A percentile compares a stretch with the other conserved stretches of the same genome.
These are phyloP conservation scores for Aphidoletes aphidimyza DNA, from an alignment of 2,888 invertebrate genomes.

Conservation along the genomic window DNA sequence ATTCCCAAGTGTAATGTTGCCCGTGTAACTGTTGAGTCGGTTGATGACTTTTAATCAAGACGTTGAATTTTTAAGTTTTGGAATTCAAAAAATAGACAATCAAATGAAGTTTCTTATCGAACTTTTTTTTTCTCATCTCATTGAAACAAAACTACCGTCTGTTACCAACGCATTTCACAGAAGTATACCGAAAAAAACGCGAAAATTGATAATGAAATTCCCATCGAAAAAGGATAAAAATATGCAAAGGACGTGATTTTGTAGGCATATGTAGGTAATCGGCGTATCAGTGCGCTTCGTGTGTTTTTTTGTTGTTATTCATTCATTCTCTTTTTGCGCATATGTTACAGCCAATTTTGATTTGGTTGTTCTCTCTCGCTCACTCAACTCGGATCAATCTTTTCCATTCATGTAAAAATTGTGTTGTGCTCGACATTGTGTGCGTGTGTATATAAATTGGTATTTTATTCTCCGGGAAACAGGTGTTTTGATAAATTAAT, in stretches of 20 bases:
- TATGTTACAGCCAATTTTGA: slow-evolving; percentile 16
- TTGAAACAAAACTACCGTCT: too few relatives aligned
- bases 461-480: slow-evolving; percentile 53
- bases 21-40: too few relatives aligned
- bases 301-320: not conserved
- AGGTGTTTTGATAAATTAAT: slow-evolving; percentile 56
- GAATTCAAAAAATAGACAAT: too few relatives aligned
- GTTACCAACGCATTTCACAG: too few relatives aligned
- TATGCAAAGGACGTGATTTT: slow-evolving; percentile 26
- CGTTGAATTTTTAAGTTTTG: too few relatives aligned
- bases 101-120: too few relatives aligned
- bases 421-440: too few relatives aligned
- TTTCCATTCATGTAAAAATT: slow-evolving; percentile 28
- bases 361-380: not conserved
- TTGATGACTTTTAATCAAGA: too few relatives aligned
- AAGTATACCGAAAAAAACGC: too few relatives aligned
- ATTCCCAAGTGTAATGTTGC: too few relatives aligned
- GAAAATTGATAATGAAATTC: slow-evolving; percentile 3
- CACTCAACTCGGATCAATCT: too few relatives aligned
- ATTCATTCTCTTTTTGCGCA: not conserved
- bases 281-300: not conserved
- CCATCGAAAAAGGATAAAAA: slow-evolving; percentile 12
- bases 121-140: too few relatives aligned
- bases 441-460: slow-evolving; percentile 40
- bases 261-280: slow-evolving; percentile 40